Base-by-base conservation (phyloP, 2,888 invertebrate genomes). In the Lasiommata megera region DNA sequence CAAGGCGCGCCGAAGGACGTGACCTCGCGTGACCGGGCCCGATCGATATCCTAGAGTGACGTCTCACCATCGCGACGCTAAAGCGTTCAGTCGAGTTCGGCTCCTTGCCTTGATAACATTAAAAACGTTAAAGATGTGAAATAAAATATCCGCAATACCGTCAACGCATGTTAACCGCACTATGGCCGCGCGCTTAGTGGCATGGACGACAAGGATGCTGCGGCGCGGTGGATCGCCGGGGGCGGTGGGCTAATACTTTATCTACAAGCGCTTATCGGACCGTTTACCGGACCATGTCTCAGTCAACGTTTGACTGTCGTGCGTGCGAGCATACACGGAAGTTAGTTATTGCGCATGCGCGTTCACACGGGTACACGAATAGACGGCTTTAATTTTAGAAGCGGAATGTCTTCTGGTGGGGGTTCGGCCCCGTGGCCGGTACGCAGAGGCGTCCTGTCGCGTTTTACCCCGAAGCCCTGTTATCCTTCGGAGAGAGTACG, bases 371-470 rank as follows among this genome's bases (percentile, higher is more conserved):
- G 77, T 82, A 82, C 86, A 80, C 86, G 82, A 83, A 93, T 92
- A 93, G 92, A 80, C 88, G 63, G 73, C 74, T 83, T 81, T 86
- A 89, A 84, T 86, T 87, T 79, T 89, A 89, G 88, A 82, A 73
- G 63, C 79, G 85, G 88, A 84, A 90, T 88, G 88, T 91, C 92
- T 75, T 76, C 80, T 74, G 90, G 92, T 76, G 90, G 88, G 77
- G 91, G 91, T 74, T 93, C 93, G 79, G 94, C 93, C 71, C 95
- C 95, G 79, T 95, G 95, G 95, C 94, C 95, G 65, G 93, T 95
- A 69, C 93, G 92, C 72, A 93, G 93, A 71, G 93, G 87, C 81
- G 84, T 89, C 84, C 85, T 88, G 77, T 77, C 88, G 75, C 88
- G 90, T 72, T 89, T 84, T 76, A 69, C 82, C 69, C 80, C 82